Evolutionary conservation across 1,140 invertebrate genomes (phyloP).

Genomic region (Drosophila nasuta): DNA sequence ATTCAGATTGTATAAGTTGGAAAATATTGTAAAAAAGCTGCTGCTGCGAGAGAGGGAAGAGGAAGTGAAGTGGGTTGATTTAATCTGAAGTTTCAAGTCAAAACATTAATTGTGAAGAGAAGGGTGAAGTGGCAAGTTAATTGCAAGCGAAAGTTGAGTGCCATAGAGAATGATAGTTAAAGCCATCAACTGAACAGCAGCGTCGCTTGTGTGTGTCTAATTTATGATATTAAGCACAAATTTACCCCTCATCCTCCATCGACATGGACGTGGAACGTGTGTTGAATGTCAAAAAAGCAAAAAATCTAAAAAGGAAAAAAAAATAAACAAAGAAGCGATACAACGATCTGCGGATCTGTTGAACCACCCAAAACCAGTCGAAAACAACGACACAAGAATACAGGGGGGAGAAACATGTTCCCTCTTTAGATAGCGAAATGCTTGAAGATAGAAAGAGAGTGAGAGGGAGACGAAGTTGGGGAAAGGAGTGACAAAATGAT

Average conservation of each 20-base stretch:
- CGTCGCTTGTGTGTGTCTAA: slow-evolving; percentile 3
- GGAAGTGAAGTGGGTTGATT: slow-evolving; percentile 16
- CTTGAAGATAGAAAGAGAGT: background rate
- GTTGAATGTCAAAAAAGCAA: slow-evolving; percentile 14
- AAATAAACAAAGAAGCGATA: background rate
- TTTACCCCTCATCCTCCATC: background rate
- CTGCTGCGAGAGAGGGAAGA: background rate
- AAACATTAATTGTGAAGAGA: slow-evolving; percentile 4
- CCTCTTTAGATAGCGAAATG: slow-evolving; percentile 15
- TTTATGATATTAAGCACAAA: slow-evolving; percentile 22
- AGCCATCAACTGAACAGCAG: background rate
- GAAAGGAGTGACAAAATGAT: slow-evolving; percentile 37
- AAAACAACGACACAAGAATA: slow-evolving; percentile 1
- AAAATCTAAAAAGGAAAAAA: slow-evolving; percentile 5
- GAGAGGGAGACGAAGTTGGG: background rate
- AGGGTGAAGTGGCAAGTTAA: slow-evolving; percentile 5
- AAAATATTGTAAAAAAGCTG: slow-evolving; percentile 22
- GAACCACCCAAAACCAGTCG: slow-evolving; percentile 33
- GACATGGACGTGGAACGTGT: slow-evolving; percentile 20
- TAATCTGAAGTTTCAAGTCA: slow-evolving; percentile 15
- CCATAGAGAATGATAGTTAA: slow-evolving; percentile 16
- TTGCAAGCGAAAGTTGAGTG: slow-evolving; percentile 41
- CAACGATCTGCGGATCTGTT: slow-evolving; percentile 28
- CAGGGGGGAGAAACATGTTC: slow-evolving; percentile 4
- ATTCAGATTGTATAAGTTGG: slow-evolving; percentile 32